Base-by-base conservation (phyloP, 2,797 vertebrate species). In the Aratinga solstitialis region DNA sequence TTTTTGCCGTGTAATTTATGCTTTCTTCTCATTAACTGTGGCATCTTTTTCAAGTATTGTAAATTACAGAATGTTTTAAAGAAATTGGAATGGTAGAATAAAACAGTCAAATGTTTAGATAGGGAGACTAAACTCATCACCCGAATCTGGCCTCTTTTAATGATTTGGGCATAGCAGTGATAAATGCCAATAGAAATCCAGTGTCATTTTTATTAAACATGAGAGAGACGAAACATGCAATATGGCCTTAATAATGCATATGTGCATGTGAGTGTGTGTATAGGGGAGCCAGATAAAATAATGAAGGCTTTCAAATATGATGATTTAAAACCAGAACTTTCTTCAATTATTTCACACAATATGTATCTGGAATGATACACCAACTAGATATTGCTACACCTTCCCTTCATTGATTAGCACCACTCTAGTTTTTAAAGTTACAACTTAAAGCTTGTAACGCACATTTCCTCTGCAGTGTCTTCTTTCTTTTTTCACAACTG, bases 1-100 rank as follows among this genome's bases (percentile, higher is more conserved):
- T 95, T 96, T 95, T 86, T 82, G 61, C 76, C 48, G 89, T 34
- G 40, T 87, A 89, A n/a, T 73, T 88, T 53, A 93, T 5, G 8
- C 3, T 92, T 84, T 95, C 76, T 89, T 90, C n/a, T 96, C 77
- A 88, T 95, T 93, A 95, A 69, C 21, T 91, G 48, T 78, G 61
- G 53, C 71, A 87, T 82, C 50, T 84, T 78, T 93, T 93, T 94
- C 93, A 96, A 96, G 72, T 78, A 63, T 30, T 91, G 13, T 61
- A 90, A 96, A 96, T 95, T 94, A 95, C 21, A 53, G 36, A 48
- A 36, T 51, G 30, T 68, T 80, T 54, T 85, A 84, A 42, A 68
- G 42, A 76, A 95, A 67, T 62, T 17, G 18, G 10, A 90, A 75
- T 65, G 40, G 56, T 54, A 58, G 85, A 96, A 95, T 24, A 38